Conservation (phyloP, 53 echinoderm and acorn worm genomes). For the Apostichopus leukothele region DNA sequence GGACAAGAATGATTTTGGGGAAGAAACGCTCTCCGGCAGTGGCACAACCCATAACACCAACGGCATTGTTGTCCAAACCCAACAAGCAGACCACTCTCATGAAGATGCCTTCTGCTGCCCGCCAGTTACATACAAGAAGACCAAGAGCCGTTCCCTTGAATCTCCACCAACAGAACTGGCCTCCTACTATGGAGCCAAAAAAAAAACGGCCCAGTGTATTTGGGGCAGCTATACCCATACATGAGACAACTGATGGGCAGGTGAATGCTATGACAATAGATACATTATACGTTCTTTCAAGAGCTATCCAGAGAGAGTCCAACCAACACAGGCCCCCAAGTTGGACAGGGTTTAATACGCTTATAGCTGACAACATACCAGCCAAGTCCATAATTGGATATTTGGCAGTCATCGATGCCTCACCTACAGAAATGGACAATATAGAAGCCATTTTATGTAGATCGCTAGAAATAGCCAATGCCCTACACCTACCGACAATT, state of each 20-base stretch:
- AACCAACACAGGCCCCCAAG: conserved; percentile 9
- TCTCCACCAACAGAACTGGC: conserved; percentile 45
- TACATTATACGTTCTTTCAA: too few species aligned
- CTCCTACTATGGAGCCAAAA: conserved; percentile 49
- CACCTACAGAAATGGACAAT: conserved; percentile 61
- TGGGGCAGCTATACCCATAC: too few species aligned
- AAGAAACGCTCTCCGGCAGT: not conserved
- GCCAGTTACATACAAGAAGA: conserved; percentile 16
- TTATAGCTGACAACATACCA: conserved; percentile 24
- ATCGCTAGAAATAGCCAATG: conserved; percentile 51
- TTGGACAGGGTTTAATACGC: conserved; percentile 63
- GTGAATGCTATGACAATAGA: too few species aligned
- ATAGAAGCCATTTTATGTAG: conserved; percentile 60
- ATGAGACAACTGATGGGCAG: too few species aligned
- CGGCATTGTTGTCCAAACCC: too few species aligned
- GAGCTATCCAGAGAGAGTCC: too few species aligned
- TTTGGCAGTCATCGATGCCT: conserved; percentile 64
- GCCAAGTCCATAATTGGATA: conserved; percentile 60
- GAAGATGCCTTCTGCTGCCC: too few species aligned
- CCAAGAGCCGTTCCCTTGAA: conserved; percentile 41
- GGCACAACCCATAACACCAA: too few species aligned
- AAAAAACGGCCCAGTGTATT: too few species aligned
- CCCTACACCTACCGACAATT: conserved; percentile 24
- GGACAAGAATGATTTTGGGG: conserved; percentile 52
- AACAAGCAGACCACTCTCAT: too few species aligned